phyloP scores from a whole-genome alignment of 2,797 vertebrate species.

The Acanthiza pusilla region DNA sequence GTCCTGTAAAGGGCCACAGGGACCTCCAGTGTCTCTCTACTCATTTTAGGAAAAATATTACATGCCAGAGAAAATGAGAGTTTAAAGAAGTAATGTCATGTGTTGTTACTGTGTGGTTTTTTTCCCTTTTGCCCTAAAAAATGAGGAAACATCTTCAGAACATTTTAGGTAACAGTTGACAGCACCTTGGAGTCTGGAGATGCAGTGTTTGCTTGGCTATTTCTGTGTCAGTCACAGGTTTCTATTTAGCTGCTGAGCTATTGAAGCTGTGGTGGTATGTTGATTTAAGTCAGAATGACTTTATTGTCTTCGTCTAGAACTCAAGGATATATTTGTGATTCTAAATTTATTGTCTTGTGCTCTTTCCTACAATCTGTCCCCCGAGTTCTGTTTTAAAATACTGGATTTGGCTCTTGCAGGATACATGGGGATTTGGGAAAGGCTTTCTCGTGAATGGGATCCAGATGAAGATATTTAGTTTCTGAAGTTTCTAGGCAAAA shows the following conservation, averaged over 20 bases:
- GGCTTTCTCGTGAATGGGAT: not conserved
- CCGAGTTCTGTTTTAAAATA: not conserved
- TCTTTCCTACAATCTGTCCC: not conserved
- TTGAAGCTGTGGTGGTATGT: not conserved
- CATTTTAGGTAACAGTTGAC: not conserved
- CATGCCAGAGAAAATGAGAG: not conserved
- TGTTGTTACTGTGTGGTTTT: not conserved
- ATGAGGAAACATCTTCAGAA: not conserved
- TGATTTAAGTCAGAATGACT: not conserved
- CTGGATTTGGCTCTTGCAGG: not conserved
- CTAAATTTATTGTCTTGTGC: not conserved
- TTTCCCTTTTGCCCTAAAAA: not conserved
- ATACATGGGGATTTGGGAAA: not conserved
- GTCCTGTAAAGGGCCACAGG: not conserved
- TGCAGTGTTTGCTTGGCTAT: not conserved
- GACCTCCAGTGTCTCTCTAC: not conserved
- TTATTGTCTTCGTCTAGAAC: not conserved
- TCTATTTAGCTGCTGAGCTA: not conserved
- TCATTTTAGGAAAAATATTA: not conserved
- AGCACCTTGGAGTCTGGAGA: not conserved
- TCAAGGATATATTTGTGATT: not conserved
- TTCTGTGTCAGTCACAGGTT: not conserved
- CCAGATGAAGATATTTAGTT: not conserved
- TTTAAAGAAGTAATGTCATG: not conserved
- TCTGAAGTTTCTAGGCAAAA: not conserved